Conservation (phyloP, 2,113 vertebrate species). For the Pteropus alecto region DNA sequence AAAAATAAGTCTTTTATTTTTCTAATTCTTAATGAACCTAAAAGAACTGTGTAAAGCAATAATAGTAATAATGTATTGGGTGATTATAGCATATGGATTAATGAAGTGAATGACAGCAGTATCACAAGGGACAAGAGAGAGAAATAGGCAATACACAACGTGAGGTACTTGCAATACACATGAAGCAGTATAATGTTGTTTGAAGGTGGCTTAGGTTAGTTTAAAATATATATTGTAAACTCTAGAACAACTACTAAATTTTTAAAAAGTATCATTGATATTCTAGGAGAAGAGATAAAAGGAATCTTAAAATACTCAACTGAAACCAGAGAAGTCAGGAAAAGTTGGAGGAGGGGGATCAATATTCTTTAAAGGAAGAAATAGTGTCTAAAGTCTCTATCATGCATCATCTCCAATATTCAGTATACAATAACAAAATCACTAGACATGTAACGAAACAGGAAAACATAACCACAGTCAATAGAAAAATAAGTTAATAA, state of each 20-base stretch:
- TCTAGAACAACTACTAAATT: not conserved
- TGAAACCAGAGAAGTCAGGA: not conserved
- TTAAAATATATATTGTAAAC: not conserved
- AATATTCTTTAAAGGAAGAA: not conserved
- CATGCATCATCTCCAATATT: not conserved
- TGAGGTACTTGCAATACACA: not conserved
- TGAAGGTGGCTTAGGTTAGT: not conserved
- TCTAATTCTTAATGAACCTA: not conserved
- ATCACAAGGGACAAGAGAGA: not conserved
- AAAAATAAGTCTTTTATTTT: not conserved
- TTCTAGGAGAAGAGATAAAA: not conserved
- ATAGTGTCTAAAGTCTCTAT: not conserved
- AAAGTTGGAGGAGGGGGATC: not conserved
- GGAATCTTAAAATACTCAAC: not conserved
- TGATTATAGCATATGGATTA: not conserved
- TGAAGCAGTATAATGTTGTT: not conserved
- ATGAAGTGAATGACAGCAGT: not conserved
- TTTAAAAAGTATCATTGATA: not conserved
- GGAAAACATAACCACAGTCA: not conserved
- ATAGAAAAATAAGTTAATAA: not conserved
- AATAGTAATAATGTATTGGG: not conserved
- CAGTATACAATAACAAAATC: not conserved
- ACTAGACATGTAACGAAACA: not conserved
- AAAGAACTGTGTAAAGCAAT: not conserved
- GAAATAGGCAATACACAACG: not conserved